A percentile compares a stretch with the other conserved stretches of the same genome.
phyloP scores from a whole-genome alignment of 2,113 vertebrate genomes.

The Pelvicachromis taeniatus region DNA sequence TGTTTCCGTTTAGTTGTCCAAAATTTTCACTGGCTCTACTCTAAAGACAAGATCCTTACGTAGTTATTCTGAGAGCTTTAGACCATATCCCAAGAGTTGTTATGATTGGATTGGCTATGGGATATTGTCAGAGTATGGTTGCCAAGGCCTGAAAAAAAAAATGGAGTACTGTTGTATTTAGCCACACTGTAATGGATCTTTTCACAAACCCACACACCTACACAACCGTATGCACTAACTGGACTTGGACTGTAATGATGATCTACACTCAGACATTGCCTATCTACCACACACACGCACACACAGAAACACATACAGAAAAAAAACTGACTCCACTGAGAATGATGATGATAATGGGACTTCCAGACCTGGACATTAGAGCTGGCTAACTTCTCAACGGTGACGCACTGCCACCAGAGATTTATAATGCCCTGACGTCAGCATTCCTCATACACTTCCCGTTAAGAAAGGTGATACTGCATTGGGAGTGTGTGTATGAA shows the following conservation, averaged over 20 bases:
- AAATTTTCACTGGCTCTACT: background rate
- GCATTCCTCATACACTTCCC: constrained; percentile 9
- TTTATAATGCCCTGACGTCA: constrained; percentile 55
- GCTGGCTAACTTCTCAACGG: constrained; percentile 14
- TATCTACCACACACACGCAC: background rate
- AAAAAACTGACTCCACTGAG: background rate
- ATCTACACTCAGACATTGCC: background rate
- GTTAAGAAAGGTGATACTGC: constrained; percentile 19
- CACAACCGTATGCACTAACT: background rate
- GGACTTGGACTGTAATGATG: background rate
- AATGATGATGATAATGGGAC: constrained; percentile 39
- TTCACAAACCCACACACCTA: background rate
- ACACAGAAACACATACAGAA: background rate
- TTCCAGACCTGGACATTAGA: constrained; percentile 49
- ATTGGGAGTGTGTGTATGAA: background rate
- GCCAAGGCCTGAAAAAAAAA: background rate
- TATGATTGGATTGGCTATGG: background rate
- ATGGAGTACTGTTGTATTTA: background rate
- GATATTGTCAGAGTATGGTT: background rate
- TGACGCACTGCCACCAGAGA: constrained; percentile 37
- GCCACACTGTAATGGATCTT: background rate
- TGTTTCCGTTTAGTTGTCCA: background rate
- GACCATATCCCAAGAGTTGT: background rate
- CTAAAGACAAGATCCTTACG: background rate
- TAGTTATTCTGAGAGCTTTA: background rate